Percentiles rank a stretch among this genome's conserved stretches.
These are phyloP conservation scores for Drosophila gunungcola DNA, from an alignment of 1,140 invertebrate species.

Conservation along the genomic window DNA sequence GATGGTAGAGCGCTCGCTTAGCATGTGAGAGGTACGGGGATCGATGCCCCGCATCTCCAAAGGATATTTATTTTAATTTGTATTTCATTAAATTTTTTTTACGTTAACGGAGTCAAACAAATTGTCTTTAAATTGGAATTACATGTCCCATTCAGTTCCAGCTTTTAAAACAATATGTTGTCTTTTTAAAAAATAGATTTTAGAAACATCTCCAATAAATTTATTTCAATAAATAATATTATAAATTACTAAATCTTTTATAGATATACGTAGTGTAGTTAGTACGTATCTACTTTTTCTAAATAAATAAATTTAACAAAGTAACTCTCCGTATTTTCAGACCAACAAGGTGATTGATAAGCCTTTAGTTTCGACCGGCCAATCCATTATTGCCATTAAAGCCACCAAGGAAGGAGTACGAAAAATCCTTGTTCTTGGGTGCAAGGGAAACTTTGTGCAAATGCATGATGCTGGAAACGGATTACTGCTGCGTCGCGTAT, in stretches of 20 bases:
- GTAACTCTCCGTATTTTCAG: slow-evolving; percentile 31
- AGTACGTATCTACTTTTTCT: too few relatives aligned
- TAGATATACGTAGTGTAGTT: too few relatives aligned
- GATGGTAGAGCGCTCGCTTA: slow-evolving; percentile 94
- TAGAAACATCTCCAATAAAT: too few relatives aligned
- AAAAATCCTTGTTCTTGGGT: slow-evolving; percentile 88
- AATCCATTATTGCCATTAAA: slow-evolving; percentile 87
- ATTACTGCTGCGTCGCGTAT: slow-evolving; percentile 87
- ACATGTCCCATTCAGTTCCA: too few relatives aligned
- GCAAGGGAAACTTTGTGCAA: slow-evolving; percentile 88
- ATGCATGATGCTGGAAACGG: slow-evolving; percentile 88
- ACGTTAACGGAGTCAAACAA: too few relatives aligned
- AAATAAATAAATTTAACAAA: not conserved
- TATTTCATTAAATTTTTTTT: not conserved
- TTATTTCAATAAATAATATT: too few relatives aligned
- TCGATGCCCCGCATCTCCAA: slow-evolving; percentile 90
- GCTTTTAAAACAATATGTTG: too few relatives aligned
- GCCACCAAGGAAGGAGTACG: slow-evolving; percentile 88
- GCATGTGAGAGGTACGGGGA: slow-evolving; percentile 93
- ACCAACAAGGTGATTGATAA: slow-evolving; percentile 55
- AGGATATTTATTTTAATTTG: not conserved
- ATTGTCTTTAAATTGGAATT: too few relatives aligned
- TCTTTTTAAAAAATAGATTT: too few relatives aligned
- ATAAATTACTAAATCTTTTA: too few relatives aligned
- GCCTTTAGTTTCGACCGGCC: slow-evolving; percentile 61